Evolutionary conservation across 1,140 invertebrate genomes (phyloP).

Genomic region (Meloidogyne exigua): DNA sequence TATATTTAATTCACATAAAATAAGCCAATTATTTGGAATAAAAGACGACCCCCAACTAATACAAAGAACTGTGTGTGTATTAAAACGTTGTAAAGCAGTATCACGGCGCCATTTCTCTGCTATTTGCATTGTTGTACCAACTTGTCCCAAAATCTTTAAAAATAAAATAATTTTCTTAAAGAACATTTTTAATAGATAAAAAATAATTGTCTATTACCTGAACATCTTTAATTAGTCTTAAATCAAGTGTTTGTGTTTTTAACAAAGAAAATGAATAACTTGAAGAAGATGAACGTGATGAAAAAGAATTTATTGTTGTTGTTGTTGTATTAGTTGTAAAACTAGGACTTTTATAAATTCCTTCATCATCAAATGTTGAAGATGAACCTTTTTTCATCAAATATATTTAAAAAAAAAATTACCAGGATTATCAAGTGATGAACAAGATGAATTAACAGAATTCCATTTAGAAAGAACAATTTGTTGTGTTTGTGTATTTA

Average conservation of each 20-base stretch:
- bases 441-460: background rate
- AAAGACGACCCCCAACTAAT: slow-evolving; percentile 55
- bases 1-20: slow-evolving; percentile 53
- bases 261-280: slow-evolving; percentile 16
- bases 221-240: slow-evolving; percentile 51
- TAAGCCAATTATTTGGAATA: slow-evolving; percentile 56
- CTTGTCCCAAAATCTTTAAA: background rate
- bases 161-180: slow-evolving; percentile 35
- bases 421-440: background rate
- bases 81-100: slow-evolving; percentile 53
- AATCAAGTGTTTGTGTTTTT: slow-evolving; percentile 42
- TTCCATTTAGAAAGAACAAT: slow-evolving; percentile 52
- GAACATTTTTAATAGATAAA: background rate
- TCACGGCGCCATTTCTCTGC: slow-evolving; percentile 62
- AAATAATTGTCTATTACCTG: slow-evolving; percentile 13
- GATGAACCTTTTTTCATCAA: slow-evolving; percentile 4
- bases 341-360: background rate
- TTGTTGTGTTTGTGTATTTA: slow-evolving; percentile 55
- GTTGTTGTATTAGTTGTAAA: background rate
- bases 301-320: background rate
- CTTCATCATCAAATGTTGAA: background rate
- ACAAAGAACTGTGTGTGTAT: slow-evolving; percentile 49
- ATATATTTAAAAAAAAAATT: background rate
- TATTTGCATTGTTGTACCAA: slow-evolving; percentile 55
- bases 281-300: slow-evolving; percentile 8